Evolutionary conservation across 1,140 invertebrate genomes (phyloP), one percentile per base, ranked within the genome.

Genomic region (Pogonognathellus flavescens): DNA sequence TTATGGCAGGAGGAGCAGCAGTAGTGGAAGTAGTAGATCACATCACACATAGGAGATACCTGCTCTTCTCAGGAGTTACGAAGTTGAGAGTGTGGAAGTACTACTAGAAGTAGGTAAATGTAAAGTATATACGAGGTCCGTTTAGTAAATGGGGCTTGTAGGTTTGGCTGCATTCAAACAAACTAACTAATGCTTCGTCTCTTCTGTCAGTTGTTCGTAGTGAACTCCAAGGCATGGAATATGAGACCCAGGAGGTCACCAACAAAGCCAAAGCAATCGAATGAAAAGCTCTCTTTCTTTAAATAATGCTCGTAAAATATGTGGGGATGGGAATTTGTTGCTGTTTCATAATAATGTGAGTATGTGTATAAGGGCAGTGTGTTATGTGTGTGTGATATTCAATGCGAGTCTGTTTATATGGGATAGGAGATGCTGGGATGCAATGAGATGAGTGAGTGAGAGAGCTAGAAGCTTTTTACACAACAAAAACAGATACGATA

Each of bases 201-300:
- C 70, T 16, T 70, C 62, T 70, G 62, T 70, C 62, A 70, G 62
- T 50, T 76, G 22, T 76, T 41, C 2, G 14, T 50, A 9, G 41
- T n/a, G 41, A 50, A 50, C 31, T 49, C 8, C 70, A 76, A 76
- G 70, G 49, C 41, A 50, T 76, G 70, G 70, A 76, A 41, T 18
- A 76, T 50, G 25, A 76, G 70, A 76, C 70, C 70, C 70, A 76
- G 70, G 70, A 76, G 70, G 70, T 76, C 70, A 76, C 16, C 70
- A 72, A 72, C 70, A 76, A 76, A 72, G 31, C 66, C 70, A 6
- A n/a, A 50, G 13, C 70, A 76, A 76, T 76, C 70, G 13, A 76
- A 76, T 76, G 70, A 76, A 66, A 76, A 70, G 66, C 70, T 49
- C n/a, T 57, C 70, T 76, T 76, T 76, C 70, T 76, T 76, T 76